Percentiles rank a stretch among this genome's conserved stretches.
Evolutionary conservation across 2,797 vertebrate species (phyloP).

Genomic region (Pogonophryne albipinna): DNA sequence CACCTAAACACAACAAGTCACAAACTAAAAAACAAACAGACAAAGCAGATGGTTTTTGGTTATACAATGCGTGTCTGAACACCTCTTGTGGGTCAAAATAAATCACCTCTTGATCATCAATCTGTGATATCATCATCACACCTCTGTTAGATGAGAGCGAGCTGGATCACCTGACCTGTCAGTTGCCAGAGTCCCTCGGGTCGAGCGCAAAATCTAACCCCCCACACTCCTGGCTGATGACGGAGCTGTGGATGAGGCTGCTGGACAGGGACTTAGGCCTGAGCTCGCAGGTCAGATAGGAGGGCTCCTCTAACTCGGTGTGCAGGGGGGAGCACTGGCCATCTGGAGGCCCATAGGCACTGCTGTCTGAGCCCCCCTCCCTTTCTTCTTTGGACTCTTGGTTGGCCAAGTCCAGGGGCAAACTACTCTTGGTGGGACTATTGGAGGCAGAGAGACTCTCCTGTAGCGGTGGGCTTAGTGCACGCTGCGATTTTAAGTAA

Average conservation of each 20-base stretch:
- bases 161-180: constrained; percentile 82
- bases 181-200: constrained; percentile 89
- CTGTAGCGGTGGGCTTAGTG: constrained; percentile 94
- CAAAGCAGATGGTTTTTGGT: constrained; percentile 85
- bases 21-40: constrained; percentile 78
- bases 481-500: constrained; percentile 98
- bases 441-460: constrained; percentile 93
- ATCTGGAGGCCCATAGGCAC: constrained; percentile 91
- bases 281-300: constrained; percentile 91
- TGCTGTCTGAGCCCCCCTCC: constrained; percentile 90
- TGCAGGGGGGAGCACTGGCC: constrained; percentile 93
- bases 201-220: constrained; percentile 90
- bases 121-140: constrained; percentile 77
- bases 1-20: constrained; percentile 83
- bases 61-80: constrained; percentile 81
- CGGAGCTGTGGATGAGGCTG: constrained; percentile 88
- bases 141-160: constrained; percentile 75
- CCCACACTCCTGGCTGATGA: constrained; percentile 92
- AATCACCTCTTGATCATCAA: constrained; percentile 68
- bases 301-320: constrained; percentile 92
- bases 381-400: constrained; percentile 89
- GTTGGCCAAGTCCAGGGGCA: constrained; percentile 90
- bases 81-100: constrained; percentile 69
- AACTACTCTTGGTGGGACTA: constrained; percentile 92
- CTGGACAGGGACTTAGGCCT: constrained; percentile 95